These are phyloP conservation scores for Morpho deidamia DNA, from an alignment of 2,888 invertebrate species.

Conservation along the genomic window DNA sequence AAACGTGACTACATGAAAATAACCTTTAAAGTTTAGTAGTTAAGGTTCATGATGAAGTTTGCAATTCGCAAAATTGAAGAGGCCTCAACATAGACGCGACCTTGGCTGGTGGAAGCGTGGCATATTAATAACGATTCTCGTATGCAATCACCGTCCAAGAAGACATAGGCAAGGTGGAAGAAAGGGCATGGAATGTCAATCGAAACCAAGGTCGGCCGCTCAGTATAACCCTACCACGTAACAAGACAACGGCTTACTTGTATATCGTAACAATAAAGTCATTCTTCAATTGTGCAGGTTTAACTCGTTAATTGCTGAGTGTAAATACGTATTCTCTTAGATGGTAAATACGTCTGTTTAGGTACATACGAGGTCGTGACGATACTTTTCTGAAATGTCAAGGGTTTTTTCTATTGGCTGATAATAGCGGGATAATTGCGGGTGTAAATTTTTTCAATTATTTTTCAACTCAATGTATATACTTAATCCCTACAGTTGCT, in stretches of 20 bases:
- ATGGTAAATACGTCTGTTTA: slow-evolving; percentile 53
- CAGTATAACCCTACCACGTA: slow-evolving; percentile 43
- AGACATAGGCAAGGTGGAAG: slow-evolving; percentile 71
- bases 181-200: slow-evolving; percentile 73
- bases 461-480: too few species aligned
- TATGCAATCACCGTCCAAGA: slow-evolving; percentile 69
- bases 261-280: slow-evolving; percentile 17
- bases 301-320: slow-evolving; percentile 46
- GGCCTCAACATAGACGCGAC: slow-evolving; percentile 52
- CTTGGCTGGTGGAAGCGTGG: slow-evolving; percentile 58
- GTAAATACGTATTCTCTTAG: slow-evolving; percentile 45
- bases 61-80: slow-evolving; percentile 28
- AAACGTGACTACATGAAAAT: slow-evolving; percentile 7
- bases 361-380: slow-evolving; percentile 47
- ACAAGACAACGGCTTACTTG: slow-evolving; percentile 23
- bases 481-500: not conserved
- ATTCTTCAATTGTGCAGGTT: slow-evolving; percentile 30
- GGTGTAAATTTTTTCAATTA: slow-evolving; percentile 9
- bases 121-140: slow-evolving; percentile 70
- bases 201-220: slow-evolving; percentile 54
- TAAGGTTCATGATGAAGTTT: slow-evolving; percentile 26
- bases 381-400: slow-evolving; percentile 62
- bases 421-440: slow-evolving; percentile 19
- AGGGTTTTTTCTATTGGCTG: slow-evolving; percentile 46
- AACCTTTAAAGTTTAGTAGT: slow-evolving; percentile 7